These are phyloP conservation scores for Parazoanthus darwini DNA, from an alignment of 92 coral and sea anemone species.

Conservation along the genomic window DNA sequence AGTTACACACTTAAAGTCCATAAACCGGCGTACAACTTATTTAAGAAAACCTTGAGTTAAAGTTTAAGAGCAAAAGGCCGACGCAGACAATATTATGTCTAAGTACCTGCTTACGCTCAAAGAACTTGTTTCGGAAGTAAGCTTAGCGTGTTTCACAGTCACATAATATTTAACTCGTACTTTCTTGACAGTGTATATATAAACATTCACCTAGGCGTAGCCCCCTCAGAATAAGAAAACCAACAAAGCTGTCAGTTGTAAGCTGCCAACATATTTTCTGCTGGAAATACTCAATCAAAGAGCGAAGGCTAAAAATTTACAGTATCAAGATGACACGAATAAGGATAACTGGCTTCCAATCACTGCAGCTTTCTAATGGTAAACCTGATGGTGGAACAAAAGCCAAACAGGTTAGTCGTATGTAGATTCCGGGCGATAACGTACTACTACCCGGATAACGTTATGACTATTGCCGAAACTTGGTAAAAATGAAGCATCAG, in stretches of 20 bases:
- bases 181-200: neutral
- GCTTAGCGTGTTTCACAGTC: neutral
- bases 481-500: neutral
- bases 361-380: neutral
- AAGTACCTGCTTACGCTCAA: neutral
- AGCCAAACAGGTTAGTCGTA: neutral
- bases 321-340: neutral
- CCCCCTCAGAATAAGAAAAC: neutral
- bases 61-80: neutral
- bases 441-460: neutral
- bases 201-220: neutral
- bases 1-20: neutral
- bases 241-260: too few species aligned
- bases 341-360: neutral
- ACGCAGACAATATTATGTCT: neutral
- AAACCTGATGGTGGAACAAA: neutral
- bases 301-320: neutral
- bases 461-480: neutral
- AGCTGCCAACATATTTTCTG: neutral
- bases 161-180: neutral
- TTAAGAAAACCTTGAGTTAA: neutral
- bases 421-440: neutral
- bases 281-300: neutral
- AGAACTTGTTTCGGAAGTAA: neutral
- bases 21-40: neutral